These are phyloP conservation scores for Bolinopsis microptera DNA, from an alignment of 37 sponge, comb jelly and placozoan genomes.

Conservation along the genomic window DNA sequence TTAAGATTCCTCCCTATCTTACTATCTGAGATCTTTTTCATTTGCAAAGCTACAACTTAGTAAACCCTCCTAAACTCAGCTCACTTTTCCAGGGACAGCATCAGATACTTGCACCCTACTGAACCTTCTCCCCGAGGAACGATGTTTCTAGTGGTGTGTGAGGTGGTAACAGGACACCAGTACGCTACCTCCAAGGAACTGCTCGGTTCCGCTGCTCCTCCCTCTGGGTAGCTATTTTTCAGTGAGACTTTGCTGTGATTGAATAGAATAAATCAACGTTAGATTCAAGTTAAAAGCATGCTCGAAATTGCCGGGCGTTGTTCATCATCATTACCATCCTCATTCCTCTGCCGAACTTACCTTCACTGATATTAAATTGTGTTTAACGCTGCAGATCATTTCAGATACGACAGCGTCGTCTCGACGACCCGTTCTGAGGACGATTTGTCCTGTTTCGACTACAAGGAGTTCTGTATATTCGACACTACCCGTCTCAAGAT, in stretches of 20 bases:
- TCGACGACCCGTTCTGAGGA: background rate
- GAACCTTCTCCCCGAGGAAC: slow-evolving; percentile 1
- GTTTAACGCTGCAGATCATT: too few species aligned
- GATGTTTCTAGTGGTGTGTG: slow-evolving; percentile 35
- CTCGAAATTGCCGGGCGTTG: too few species aligned
- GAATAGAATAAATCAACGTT: too few species aligned
- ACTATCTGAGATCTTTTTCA: too few species aligned
- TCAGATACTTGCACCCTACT: background rate
- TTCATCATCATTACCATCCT: too few species aligned
- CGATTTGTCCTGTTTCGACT: background rate
- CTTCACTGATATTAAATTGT: too few species aligned
- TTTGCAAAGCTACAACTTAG: too few species aligned
- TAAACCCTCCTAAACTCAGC: too few species aligned
- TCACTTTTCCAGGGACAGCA: slow-evolving; percentile 18
- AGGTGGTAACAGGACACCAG: background rate
- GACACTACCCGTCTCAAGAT: slow-evolving; percentile 5
- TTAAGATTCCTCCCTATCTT: too few species aligned
- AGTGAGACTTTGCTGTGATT: background rate
- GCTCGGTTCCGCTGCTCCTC: background rate
- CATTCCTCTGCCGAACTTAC: too few species aligned
- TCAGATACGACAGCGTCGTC: slow-evolving; percentile 41
- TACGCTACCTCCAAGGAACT: background rate
- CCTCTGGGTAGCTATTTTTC: background rate
- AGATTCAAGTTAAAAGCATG: too few species aligned
- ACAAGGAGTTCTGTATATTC: slow-evolving; percentile 44